Percentiles rank a stretch among this genome's conserved stretches.
Conservation (phyloP, 2,888 invertebrate species). For the Heliconius ismenius region DNA sequence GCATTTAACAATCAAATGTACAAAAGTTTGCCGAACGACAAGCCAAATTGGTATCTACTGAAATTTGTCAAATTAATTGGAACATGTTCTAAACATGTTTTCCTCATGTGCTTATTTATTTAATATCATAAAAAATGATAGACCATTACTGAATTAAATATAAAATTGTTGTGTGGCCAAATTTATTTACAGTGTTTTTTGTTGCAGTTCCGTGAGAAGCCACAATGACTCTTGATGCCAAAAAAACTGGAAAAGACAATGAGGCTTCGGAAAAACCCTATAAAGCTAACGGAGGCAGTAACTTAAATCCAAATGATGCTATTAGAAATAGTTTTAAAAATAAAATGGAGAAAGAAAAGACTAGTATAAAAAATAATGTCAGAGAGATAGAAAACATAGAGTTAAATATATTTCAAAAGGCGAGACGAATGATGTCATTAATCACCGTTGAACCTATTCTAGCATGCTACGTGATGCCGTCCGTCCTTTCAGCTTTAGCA, state of each 20-base stretch:
- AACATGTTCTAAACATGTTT: not conserved
- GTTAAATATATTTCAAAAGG: slow-evolving; percentile 81
- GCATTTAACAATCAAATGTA: slow-evolving; percentile 67
- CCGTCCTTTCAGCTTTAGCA: slow-evolving; percentile 86
- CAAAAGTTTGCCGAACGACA: slow-evolving; percentile 49
- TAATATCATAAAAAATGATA: not conserved
- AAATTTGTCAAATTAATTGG: slow-evolving; percentile 10
- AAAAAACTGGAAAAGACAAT: slow-evolving; percentile 53
- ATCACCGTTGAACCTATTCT: slow-evolving; percentile 90
- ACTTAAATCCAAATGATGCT: slow-evolving; percentile 67
- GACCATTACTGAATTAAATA: not conserved
- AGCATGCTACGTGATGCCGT: slow-evolving; percentile 86
- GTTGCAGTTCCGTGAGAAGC: slow-evolving; percentile 38
- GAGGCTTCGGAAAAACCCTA: slow-evolving; percentile 57
- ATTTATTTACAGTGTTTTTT: slow-evolving; percentile 29
- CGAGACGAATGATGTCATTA: slow-evolving; percentile 81
- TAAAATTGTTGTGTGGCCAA: not conserved
- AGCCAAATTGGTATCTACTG: slow-evolving; percentile 11
- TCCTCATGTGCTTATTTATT: not conserved
- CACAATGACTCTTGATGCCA: slow-evolving; percentile 44
- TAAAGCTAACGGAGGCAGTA: slow-evolving; percentile 58
- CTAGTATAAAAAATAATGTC: slow-evolving; percentile 50
- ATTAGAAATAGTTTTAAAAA: slow-evolving; percentile 65
- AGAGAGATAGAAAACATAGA: slow-evolving; percentile 66
- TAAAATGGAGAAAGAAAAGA: slow-evolving; percentile 56